A percentile compares a stretch with the other conserved stretches of the same genome.
phyloP scores from a whole-genome alignment of 2,888 invertebrate genomes.

The Crematogaster levior region DNA sequence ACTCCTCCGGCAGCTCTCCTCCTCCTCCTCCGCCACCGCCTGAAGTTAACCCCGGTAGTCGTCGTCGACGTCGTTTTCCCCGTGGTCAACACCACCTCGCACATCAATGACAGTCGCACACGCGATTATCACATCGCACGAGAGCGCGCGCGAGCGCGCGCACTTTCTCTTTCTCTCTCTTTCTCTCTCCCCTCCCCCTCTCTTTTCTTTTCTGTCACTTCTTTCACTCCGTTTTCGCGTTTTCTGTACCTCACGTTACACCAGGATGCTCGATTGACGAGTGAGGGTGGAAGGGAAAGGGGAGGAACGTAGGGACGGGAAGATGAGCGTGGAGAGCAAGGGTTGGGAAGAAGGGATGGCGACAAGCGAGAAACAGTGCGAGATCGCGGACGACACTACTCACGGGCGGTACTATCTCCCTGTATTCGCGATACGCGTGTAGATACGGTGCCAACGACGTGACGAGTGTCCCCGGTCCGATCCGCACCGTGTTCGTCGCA shows the following conservation, averaged over 20 bases:
- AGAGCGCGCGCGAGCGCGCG: constrained; percentile 62
- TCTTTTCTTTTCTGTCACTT: constrained; percentile 23
- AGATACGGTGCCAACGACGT: no score
- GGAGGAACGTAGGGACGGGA: constrained; percentile 14
- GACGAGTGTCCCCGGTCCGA: neutral
- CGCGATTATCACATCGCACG: constrained; percentile 82
- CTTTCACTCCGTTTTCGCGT: neutral
- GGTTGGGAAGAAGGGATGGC: constrained; percentile 8
- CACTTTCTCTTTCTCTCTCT: constrained; percentile 43
- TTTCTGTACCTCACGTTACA: constrained; percentile 65
- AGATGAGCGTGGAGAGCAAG: neutral
- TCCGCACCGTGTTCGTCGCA: neutral
- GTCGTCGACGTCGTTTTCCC: constrained; percentile 70
- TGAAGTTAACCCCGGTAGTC: constrained; percentile 67
- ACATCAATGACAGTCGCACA: constrained; percentile 81
- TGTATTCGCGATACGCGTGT: neutral
- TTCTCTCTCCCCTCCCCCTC: neutral
- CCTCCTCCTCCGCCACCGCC: constrained; percentile 68
- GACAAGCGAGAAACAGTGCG: constrained; percentile 28
- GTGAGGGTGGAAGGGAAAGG: constrained; percentile 61
- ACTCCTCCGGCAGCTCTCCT: constrained; percentile 64
- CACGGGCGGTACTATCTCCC: neutral
- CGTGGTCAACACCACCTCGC: constrained; percentile 78
- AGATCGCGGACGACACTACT: neutral
- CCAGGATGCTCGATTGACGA: constrained; percentile 69